These are phyloP conservation scores for Spea bombifrons DNA, from an alignment of 2,113 vertebrate genomes.

Conservation along the genomic window DNA sequence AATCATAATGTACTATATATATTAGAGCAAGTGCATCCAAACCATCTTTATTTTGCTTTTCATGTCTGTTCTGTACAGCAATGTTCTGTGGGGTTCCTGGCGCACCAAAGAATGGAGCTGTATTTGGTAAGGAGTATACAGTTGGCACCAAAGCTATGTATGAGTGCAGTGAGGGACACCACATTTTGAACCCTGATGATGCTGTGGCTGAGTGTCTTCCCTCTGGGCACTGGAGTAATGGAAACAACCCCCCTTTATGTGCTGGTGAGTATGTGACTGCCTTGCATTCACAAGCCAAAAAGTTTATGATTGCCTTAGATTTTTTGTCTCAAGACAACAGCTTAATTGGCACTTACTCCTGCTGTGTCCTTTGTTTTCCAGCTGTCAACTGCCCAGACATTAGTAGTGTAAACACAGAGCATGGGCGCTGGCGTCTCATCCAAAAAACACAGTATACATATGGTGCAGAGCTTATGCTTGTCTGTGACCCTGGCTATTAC, in stretches of 20 bases:
- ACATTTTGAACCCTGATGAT: constrained; percentile 67
- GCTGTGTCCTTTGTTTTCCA: constrained; percentile 43
- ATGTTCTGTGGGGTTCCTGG: constrained; percentile 88
- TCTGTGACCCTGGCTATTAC: constrained; percentile 94
- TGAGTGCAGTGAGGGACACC: constrained; percentile 85
- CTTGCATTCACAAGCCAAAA: background rate
- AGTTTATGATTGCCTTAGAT: background rate
- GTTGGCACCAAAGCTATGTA: constrained; percentile 85
- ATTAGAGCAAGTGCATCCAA: too few species aligned
- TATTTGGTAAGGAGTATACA: constrained; percentile 89
- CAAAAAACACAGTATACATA: constrained; percentile 90
- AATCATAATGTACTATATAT: too few species aligned
- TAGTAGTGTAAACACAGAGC: constrained; percentile 80
- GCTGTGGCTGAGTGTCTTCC: constrained; percentile 78
- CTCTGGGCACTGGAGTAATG: constrained; percentile 85
- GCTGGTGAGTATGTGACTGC: constrained; percentile 71
- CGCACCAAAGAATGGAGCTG: constrained; percentile 82
- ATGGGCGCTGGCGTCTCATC: constrained; percentile 92
- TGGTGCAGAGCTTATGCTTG: constrained; percentile 89
- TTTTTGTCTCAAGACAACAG: accelerated
- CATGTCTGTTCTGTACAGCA: constrained; percentile 62
- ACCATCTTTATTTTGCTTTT: background rate
- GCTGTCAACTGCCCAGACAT: constrained; percentile 88
- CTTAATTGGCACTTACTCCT: background rate
- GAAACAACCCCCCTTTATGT: constrained; percentile 79